Evolutionary conservation across 2,797 vertebrate species (phyloP).

Genomic region (Diplodus sargus): DNA sequence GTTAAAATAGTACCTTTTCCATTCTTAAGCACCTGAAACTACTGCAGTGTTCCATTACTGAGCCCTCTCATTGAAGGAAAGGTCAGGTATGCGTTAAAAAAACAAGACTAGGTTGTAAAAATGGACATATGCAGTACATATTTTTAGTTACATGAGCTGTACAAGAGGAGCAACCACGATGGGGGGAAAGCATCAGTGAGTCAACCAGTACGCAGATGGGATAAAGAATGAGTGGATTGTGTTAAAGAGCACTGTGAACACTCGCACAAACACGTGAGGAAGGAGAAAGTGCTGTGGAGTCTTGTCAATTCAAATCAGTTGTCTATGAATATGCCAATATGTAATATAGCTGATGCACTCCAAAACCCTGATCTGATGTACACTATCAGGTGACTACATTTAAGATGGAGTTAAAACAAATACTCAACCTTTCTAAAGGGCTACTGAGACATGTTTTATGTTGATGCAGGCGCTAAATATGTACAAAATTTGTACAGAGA

Average conservation of each 20-base stretch:
- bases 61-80: background rate
- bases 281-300: slow-evolving; percentile 1
- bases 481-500: too few relatives aligned
- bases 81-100: background rate
- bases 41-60: background rate
- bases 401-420: background rate
- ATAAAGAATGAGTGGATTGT: slow-evolving; percentile 63
- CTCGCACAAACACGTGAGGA: slow-evolving; percentile 23
- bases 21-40: too few relatives aligned
- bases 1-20: background rate
- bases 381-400: background rate
- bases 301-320: background rate
- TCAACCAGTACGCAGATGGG: slow-evolving; percentile 48
- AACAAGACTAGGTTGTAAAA: background rate
- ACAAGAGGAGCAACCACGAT: slow-evolving; percentile 18
- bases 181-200: slow-evolving; percentile 30
- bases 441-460: too few relatives aligned
- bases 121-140: background rate
- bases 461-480: too few relatives aligned
- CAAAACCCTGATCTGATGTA: background rate
- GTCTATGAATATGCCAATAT: background rate
- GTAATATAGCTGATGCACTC: background rate
- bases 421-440: too few relatives aligned
- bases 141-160: slow-evolving; percentile 1
- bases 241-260: slow-evolving; percentile 19